Evolutionary conservation across 2,797 vertebrate genomes (phyloP).

Genomic region (Lithobates sylvaticus): DNA sequence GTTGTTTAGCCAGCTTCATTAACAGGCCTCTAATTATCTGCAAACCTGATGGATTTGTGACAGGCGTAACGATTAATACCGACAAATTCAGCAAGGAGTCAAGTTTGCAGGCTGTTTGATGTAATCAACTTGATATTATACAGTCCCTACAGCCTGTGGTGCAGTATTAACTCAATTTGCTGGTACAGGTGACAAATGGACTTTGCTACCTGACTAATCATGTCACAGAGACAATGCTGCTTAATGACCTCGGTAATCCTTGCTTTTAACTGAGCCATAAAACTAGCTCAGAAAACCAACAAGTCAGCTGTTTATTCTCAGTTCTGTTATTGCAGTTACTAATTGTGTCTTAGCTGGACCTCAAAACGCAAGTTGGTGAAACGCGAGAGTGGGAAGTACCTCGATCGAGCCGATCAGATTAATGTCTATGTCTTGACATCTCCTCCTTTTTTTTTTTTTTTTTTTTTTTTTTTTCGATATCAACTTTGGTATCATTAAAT

Average conservation of each 20-base stretch:
- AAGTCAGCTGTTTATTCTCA: conserved; percentile 76
- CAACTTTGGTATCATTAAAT: background rate
- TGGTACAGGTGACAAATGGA: conserved; percentile 96
- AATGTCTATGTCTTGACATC: conserved; percentile 39
- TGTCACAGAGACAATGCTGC: conserved; percentile 95
- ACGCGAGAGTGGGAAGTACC: conserved; percentile 70
- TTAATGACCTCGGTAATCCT: conserved; percentile 96
- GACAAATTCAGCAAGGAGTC: conserved; percentile 99
- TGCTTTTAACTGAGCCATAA: conserved; percentile 87
- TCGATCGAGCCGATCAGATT: conserved; percentile 63
- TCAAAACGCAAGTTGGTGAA: conserved; percentile 70
- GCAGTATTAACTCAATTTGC: conserved; percentile 92
- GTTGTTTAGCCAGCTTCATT: conserved; percentile 96
- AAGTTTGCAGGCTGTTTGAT: conserved; percentile 97
- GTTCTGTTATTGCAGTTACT: conserved; percentile 69
- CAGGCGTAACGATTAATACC: conserved; percentile 98
- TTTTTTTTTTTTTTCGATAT: too few species aligned
- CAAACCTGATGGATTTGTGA: conserved; percentile 99
- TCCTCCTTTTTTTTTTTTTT: background rate
- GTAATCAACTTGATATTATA: conserved; percentile 97
- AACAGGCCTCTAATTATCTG: conserved; percentile 98
- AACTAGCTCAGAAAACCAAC: conserved; percentile 76
- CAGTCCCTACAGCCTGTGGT: conserved; percentile 93
- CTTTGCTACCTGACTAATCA: conserved; percentile 99
- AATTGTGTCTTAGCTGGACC: conserved; percentile 69